These are phyloP conservation scores for Callimorpha dominula DNA, from an alignment of 2,888 invertebrate genomes.

Conservation along the genomic window DNA sequence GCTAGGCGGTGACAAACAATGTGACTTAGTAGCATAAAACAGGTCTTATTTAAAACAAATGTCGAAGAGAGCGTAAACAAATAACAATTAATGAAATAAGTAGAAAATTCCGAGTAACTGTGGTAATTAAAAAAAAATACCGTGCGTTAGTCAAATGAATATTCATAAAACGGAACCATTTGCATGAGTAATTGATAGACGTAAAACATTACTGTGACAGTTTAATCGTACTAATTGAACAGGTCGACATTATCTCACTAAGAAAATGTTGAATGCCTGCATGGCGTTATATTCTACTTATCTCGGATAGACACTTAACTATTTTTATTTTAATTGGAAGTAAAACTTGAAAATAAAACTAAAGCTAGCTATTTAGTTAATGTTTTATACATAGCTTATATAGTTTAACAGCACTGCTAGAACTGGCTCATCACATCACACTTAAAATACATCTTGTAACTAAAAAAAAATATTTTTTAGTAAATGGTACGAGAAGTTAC, in stretches of 20 bases:
- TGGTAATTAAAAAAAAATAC: conserved; percentile 41
- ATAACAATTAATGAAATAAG: conserved; percentile 12
- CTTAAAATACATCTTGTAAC: too few species aligned
- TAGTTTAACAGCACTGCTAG: background rate
- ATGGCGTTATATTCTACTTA: conserved; percentile 24
- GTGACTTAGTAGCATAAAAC: background rate
- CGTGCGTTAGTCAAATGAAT: conserved; percentile 66
- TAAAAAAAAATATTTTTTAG: too few species aligned
- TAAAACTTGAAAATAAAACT: conserved; percentile 12
- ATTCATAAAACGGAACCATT: conserved; percentile 73
- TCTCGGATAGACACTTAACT: conserved; percentile 10
- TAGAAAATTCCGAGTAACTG: conserved; percentile 33
- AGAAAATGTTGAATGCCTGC: conserved; percentile 51
- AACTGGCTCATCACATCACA: background rate
- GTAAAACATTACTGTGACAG: conserved; percentile 72
- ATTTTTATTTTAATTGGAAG: conserved; percentile 25
- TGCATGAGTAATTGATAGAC: conserved; percentile 80
- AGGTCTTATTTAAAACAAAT: background rate
- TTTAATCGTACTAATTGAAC: conserved; percentile 73
- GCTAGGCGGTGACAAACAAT: background rate
- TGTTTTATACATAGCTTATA: background rate
- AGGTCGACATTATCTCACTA: conserved; percentile 62
- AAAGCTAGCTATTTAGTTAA: background rate
- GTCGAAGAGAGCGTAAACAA: background rate
- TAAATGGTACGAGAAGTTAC: too few species aligned